Conservation (phyloP, 2,113 vertebrate species). For the Barbus barbus region DNA sequence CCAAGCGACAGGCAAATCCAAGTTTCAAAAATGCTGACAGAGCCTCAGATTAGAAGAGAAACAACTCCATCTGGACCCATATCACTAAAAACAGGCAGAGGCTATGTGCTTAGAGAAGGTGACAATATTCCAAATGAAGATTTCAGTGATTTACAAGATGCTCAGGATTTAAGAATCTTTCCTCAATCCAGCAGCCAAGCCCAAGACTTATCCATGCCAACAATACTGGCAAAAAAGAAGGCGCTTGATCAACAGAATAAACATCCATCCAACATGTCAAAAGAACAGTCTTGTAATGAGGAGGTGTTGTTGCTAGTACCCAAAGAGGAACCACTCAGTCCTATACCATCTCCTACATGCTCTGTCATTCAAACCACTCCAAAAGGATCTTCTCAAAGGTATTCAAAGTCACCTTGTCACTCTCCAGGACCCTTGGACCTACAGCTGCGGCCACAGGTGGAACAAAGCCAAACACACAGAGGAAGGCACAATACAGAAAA, state of each 20-base stretch:
- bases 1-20: conserved; percentile 58
- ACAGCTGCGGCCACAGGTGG: conserved; percentile 64
- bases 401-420: conserved; percentile 71
- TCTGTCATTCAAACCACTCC: conserved; percentile 72
- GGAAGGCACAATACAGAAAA: conserved; percentile 58
- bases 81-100: conserved; percentile 67
- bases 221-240: conserved; percentile 65
- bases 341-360: conserved; percentile 71
- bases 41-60: conserved; percentile 69
- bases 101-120: conserved; percentile 57
- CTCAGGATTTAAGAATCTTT: conserved; percentile 69
- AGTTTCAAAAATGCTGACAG: conserved; percentile 62
- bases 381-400: conserved; percentile 74
- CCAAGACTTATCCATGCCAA: conserved; percentile 77
- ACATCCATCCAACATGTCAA: conserved; percentile 52
- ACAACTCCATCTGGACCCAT: conserved; percentile 68
- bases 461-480: conserved; percentile 61
- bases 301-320: conserved; percentile 70
- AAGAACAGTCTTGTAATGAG: conserved; percentile 49
- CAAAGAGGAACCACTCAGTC: conserved; percentile 77
- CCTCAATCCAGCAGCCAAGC: conserved; percentile 68
- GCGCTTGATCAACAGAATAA: conserved; percentile 63
- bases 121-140: conserved; percentile 56
- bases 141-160: conserved; percentile 62
- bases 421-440: conserved; percentile 71